phyloP scores from a whole-genome alignment of 2,113 vertebrate species.

The Melanerpes aurifrons region DNA sequence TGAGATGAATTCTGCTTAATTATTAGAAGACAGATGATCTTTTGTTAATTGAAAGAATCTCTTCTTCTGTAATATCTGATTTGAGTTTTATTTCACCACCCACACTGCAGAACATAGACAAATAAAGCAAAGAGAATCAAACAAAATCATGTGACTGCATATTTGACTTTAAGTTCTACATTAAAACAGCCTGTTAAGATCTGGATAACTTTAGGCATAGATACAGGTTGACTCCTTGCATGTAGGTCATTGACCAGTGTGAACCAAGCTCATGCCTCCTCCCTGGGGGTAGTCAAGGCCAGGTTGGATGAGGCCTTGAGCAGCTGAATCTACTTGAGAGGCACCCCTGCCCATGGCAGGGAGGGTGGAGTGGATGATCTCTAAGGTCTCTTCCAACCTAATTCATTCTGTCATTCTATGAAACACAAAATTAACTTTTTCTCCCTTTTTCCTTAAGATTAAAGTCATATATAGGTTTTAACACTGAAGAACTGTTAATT shows the following conservation, averaged over 20 bases:
- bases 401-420: no score
- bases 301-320: no score
- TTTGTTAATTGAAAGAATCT: not conserved
- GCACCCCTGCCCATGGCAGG: no score
- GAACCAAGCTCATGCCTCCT: not conserved
- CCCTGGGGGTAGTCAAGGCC: no score
- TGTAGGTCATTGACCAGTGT: not conserved
- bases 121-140: not conserved
- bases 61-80: not conserved
- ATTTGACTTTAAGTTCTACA: not conserved
- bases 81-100: not conserved
- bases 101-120: not conserved
- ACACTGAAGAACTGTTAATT: not conserved
- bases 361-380: no score
- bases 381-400: no score
- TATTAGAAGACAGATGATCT: not conserved
- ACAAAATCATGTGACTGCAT: not conserved
- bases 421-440: not conserved
- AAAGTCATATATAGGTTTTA: not conserved
- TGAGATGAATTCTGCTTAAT: not conserved
- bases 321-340: no score
- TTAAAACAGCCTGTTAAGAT: not conserved
- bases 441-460: not conserved
- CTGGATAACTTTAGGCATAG: not conserved
- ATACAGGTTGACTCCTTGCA: not conserved